These are phyloP conservation scores for Notoglanidium macrostoma DNA, from an alignment of 2,797 vertebrate genomes.

Conservation along the genomic window DNA sequence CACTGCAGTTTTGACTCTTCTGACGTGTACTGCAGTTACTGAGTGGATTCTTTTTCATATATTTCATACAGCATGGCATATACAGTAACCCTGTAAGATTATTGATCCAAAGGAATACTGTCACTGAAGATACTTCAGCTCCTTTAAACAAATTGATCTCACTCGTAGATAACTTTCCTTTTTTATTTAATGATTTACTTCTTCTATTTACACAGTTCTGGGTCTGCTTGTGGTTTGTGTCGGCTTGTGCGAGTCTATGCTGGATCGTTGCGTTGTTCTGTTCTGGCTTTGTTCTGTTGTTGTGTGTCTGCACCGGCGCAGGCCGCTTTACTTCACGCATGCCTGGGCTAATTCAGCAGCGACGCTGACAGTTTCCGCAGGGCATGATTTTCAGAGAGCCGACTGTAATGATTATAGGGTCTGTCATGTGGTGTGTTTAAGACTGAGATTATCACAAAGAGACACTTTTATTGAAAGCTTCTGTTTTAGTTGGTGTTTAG, in stretches of 20 bases:
- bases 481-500: slow-evolving; percentile 13
- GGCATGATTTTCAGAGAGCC: slow-evolving; percentile 73
- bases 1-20: neutral
- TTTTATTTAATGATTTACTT: neutral
- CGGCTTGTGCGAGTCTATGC: neutral
- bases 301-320: slow-evolving; percentile 52
- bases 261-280: slow-evolving; percentile 19
- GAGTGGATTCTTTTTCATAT: neutral
- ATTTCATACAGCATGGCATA: neutral
- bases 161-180: neutral
- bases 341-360: slow-evolving; percentile 74
- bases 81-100: slow-evolving; percentile 4
- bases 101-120: neutral
- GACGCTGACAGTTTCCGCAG: slow-evolving; percentile 64
- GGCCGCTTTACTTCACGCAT: slow-evolving; percentile 77
- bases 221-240: slow-evolving; percentile 18
- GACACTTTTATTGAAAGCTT: slow-evolving; percentile 17
- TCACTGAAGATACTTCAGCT: neutral
- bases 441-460: slow-evolving; percentile 32
- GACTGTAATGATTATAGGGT: slow-evolving; percentile 74
- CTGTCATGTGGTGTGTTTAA: slow-evolving; percentile 56
- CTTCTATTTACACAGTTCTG: neutral
- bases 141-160: neutral
- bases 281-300: slow-evolving; percentile 39
- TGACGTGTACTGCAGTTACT: too few species aligned